These are phyloP conservation scores for Oostethus manadensis DNA, from an alignment of 2,113 vertebrate genomes.

Conservation along the genomic window DNA sequence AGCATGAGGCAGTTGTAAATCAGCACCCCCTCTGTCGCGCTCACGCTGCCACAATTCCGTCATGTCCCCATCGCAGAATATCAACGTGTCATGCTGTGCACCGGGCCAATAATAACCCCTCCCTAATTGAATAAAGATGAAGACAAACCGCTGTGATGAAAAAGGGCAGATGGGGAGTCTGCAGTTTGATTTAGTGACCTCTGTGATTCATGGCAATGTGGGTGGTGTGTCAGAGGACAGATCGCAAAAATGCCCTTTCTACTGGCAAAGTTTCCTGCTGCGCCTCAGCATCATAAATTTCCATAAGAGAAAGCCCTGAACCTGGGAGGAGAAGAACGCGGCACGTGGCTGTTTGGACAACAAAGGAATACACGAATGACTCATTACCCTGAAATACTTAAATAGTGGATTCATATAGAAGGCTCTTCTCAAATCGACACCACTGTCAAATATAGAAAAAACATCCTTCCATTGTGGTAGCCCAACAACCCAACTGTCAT, in stretches of 20 bases:
- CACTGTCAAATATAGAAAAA: no score
- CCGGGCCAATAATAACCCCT: constrained; percentile 46
- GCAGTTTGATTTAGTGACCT: constrained; percentile 56
- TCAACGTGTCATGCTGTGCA: constrained; percentile 38
- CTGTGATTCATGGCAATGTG: constrained; percentile 63
- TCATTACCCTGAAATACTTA: not conserved
- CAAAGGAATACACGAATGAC: not conserved
- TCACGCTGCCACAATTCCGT: constrained; percentile 50
- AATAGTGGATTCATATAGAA: not conserved
- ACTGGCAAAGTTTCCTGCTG: constrained; percentile 33
- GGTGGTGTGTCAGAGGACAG: constrained; percentile 54
- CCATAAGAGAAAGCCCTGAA: constrained; percentile 13
- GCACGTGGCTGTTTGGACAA: not conserved
- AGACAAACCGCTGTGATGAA: constrained; percentile 53
- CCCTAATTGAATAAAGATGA: constrained; percentile 66
- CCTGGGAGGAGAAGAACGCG: constrained; percentile 3
- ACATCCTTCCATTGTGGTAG: no score
- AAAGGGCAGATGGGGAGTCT: constrained; percentile 59
- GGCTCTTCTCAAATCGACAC: not conserved
- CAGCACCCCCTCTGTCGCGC: constrained; percentile 15
- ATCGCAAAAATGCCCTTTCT: constrained; percentile 51
- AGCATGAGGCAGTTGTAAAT: constrained; percentile 26
- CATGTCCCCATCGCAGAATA: constrained; percentile 41
- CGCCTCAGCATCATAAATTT: constrained; percentile 62
- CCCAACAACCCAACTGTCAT: no score